Evolutionary conservation across 2,888 invertebrate species (phyloP), one percentile per base, ranked within the genome.

Genomic region (Drosophila prolongata): DNA sequence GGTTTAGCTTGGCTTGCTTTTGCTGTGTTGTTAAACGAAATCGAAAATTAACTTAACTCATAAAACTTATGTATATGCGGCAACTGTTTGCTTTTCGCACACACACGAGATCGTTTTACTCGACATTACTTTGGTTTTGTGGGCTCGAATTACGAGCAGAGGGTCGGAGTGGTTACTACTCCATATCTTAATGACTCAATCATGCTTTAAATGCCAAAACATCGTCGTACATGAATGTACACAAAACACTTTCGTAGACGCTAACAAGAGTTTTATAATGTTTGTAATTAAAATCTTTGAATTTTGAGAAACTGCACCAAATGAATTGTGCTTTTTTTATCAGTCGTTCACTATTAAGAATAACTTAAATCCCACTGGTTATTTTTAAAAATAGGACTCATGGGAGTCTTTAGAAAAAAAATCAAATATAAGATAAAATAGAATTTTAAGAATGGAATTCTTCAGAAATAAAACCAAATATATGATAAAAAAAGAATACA

Each of bases 41-140:
- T 71, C 71, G 61, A 66, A 66, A 42, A 49, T 35, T 40, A 53
- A 40, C 57, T 24, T 24, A 68, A 37, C 47, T 68, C 64, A 70
- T 78, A 75, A 80, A 83, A n/a, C n/a, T n/a, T n/a, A 69, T 42
- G 53, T 37, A 69, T 80, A 56, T 44, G 54, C 42, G 65, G 69
- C 60, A 49, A 64, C 69, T 74, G 47, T 62, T 60, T 54, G 71
- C 68, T 67, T 75, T 71, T 80, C 37, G 79, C 71, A 27, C 62
- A 75, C 61, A 82, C 50, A 73, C 27, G 35, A 76, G 76, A 82
- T 82, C 82, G 73, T 54, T 70, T 85, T 79, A 68, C 81, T 69
- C 44, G 68, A 46, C 13, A 19, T 53, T 64, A 54, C 67, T 40
- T 42, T 35, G 27, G 35, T 40, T 56, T 42, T 35, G 49, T 30